Base-by-base conservation (phyloP, 2,888 invertebrate species). In the Agriopis marginaria region DNA sequence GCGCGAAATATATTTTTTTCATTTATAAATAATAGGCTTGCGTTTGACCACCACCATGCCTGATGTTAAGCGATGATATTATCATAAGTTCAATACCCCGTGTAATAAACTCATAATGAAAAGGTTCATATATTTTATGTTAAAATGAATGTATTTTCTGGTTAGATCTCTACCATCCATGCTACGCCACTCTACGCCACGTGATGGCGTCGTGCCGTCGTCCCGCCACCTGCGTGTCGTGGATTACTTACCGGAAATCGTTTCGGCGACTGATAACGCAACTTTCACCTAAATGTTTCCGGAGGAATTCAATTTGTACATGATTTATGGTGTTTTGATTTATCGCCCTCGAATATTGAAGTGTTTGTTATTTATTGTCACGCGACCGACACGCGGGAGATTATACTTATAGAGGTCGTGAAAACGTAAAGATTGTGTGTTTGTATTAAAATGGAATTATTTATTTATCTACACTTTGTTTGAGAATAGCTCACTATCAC, bases 251-350 rank as follows among this genome's bases (percentile, higher is more conserved):
- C 53, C 53, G 63, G 61, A 68, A 68, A 69, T 71, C 70, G 73
- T 68, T 70, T 60, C 67, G 56, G 51, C 65, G 69, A 66, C 72
- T 63, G 75, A 75, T 75, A 75, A 71, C 72, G 71, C 56, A 69
- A 62, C 59, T 70, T 64, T 64, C 60, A 39, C 62, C 66, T 70
- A 58, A 71, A 68, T 58, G 71, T 60, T 73, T 73, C 71, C 73
- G 66, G 71, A 72, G 63, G 63, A 69, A 72, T 71, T 75, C 68
- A 61, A 70, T 73, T 73, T 62, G 66, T 17, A 7, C 58, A 70
- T 71, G 63, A 69, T 71, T 72, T 72, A 68, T 68, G 32, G 64
- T 68, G 69, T 70, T 70, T 73, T 71, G 55, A 71, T 68, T 61
- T 68, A 71, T 68, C 55, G 65, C 54, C 23, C 17, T 49, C 11